Evolutionary conservation across 53 echinoderm and acorn worm species (phyloP).

Genomic region (Arbacia lixula): DNA sequence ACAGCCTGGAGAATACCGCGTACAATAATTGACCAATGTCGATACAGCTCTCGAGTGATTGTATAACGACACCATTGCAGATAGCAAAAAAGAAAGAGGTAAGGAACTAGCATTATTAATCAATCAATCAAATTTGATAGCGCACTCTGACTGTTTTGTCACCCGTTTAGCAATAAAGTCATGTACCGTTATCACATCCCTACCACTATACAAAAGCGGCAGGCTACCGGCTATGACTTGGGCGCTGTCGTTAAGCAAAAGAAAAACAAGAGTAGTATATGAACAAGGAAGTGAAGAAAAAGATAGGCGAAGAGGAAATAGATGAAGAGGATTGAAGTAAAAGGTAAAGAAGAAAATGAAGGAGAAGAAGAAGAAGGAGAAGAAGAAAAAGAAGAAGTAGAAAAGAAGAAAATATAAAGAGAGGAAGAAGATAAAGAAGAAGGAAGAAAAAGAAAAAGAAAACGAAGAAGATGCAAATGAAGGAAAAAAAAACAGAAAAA

Average conservation of each 20-base stretch:
- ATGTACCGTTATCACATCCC: no score
- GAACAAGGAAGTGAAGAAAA: neutral
- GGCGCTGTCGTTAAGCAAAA: no score
- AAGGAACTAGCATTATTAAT: no score
- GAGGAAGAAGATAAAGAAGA: neutral
- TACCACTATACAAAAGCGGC: no score
- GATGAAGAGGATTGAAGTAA: neutral
- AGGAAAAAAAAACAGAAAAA: neutral
- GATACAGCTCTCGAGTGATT: neutral
- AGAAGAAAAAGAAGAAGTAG: neutral
- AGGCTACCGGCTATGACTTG: no score
- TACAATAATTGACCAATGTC: neutral
- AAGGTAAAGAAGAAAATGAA: neutral
- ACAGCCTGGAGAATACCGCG: neutral
- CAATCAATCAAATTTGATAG: no score
- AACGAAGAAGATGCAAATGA: neutral
- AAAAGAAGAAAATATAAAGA: neutral
- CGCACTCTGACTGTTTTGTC: no score
- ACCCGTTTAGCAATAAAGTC: no score
- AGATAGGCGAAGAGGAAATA: neutral
- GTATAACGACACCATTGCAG: no score
- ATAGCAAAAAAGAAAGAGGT: no score
- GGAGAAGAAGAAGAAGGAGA: neutral
- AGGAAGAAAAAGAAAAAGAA: neutral
- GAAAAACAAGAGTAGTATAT: neutral